Conservation (phyloP, 1,140 invertebrate species). For the Pemphigus obesinymphae region DNA sequence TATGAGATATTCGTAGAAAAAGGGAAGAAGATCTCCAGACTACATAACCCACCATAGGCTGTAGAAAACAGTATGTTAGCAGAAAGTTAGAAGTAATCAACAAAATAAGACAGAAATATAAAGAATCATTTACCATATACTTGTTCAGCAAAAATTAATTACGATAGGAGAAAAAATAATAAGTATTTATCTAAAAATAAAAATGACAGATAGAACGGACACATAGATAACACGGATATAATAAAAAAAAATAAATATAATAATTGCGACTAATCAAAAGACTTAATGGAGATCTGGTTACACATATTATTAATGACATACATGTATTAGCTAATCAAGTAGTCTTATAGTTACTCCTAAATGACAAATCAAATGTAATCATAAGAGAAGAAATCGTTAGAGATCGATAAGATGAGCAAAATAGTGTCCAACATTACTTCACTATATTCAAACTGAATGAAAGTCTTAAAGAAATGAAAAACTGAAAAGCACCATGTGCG, state of each 20-base stretch:
- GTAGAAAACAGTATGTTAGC: neutral
- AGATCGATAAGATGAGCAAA: neutral
- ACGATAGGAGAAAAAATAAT: neutral
- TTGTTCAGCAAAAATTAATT: no score
- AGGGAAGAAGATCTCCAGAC: constrained; percentile 8
- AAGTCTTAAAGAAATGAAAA: neutral
- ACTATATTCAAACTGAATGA: neutral
- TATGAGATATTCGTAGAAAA: constrained; percentile 12
- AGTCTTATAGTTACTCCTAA: no score
- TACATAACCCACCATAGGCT: constrained; percentile 1
- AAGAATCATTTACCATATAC: neutral
- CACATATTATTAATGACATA: constrained; percentile 9
- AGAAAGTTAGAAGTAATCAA: neutral
- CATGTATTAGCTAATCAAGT: neutral
- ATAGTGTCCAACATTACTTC: neutral
- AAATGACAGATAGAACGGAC: neutral
- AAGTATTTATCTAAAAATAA: neutral
- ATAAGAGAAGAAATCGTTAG: neutral
- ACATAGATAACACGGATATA: neutral
- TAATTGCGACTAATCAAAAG: neutral
- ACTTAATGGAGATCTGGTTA: neutral
- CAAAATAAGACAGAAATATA: neutral
- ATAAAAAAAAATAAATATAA: no score
- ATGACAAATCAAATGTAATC: no score
- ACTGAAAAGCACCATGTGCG: neutral